Evolutionary conservation across 2,797 vertebrate species (phyloP).

Genomic region (Oophaga sylvatica): DNA sequence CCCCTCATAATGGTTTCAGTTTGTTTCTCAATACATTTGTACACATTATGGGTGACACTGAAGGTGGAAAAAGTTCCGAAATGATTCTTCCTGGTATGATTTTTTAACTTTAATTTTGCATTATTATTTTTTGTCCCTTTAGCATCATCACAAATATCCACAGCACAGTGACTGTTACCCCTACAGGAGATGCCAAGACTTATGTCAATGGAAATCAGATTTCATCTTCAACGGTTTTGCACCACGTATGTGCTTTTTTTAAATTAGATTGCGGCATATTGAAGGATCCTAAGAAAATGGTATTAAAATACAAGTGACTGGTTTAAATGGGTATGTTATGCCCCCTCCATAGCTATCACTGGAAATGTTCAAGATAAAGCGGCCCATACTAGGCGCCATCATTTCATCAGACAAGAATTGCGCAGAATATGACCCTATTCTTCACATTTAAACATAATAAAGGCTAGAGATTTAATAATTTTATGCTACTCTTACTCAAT

Average conservation of each 20-base stretch:
- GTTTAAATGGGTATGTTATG: neutral
- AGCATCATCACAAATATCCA: constrained; percentile 84
- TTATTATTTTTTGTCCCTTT: neutral
- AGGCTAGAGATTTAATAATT: neutral
- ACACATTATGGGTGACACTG: too few species aligned
- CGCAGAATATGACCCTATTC: neutral
- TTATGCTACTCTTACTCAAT: neutral
- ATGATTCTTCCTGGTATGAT: too few species aligned
- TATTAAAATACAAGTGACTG: neutral
- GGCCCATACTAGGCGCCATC: neutral
- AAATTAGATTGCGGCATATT: neutral
- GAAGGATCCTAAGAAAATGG: neutral
- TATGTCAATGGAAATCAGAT: constrained; percentile 90
- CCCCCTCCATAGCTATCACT: neutral
- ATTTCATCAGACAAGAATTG: neutral
- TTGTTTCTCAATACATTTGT: too few species aligned
- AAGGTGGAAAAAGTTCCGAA: too few species aligned
- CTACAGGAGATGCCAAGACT: constrained; percentile 84
- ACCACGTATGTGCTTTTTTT: constrained; percentile 82
- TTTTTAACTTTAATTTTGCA: too few species aligned
- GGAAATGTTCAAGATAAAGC: neutral
- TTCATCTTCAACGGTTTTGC: constrained; percentile 80
- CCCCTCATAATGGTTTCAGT: too few species aligned
- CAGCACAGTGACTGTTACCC: constrained; percentile 82
- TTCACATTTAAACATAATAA: neutral